These are phyloP conservation scores for Cataglyphis albicans DNA, from an alignment of 2,888 invertebrate genomes.

Conservation along the genomic window DNA sequence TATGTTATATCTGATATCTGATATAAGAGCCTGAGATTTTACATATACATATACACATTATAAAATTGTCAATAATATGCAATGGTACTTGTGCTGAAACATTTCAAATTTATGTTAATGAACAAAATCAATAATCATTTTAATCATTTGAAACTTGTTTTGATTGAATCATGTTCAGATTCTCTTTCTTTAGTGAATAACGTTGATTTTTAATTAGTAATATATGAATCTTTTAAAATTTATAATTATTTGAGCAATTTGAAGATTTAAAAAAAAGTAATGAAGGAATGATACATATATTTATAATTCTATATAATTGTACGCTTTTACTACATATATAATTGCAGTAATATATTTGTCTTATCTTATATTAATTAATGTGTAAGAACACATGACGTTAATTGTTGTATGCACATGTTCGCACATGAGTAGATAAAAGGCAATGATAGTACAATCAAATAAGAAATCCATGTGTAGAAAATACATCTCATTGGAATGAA, in stretches of 20 bases:
- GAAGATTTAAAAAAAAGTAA: background rate
- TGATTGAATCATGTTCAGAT: background rate
- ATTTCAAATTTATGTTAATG: background rate
- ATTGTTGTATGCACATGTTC: conserved; percentile 3
- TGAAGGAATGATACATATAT: background rate
- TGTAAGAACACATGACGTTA: background rate
- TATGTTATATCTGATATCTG: background rate
- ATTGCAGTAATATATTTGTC: background rate
- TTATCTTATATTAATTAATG: conserved; percentile 15
- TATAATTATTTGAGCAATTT: conserved; percentile 6
- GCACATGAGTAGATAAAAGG: background rate
- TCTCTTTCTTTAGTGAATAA: background rate
- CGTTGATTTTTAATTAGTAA: background rate
- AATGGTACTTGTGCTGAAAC: background rate
- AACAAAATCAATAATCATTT: background rate
- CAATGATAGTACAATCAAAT: background rate
- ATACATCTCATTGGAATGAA: background rate
- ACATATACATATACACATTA: background rate
- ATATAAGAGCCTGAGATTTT: background rate
- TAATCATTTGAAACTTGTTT: no score
- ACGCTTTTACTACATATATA: background rate
- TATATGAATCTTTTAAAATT: background rate
- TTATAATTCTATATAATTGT: background rate
- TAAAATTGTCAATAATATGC: background rate
- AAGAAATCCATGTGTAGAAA: background rate